These are phyloP conservation scores for Campylomormyrus numenius DNA, from an alignment of 2,113 vertebrate genomes.

Conservation along the genomic window DNA sequence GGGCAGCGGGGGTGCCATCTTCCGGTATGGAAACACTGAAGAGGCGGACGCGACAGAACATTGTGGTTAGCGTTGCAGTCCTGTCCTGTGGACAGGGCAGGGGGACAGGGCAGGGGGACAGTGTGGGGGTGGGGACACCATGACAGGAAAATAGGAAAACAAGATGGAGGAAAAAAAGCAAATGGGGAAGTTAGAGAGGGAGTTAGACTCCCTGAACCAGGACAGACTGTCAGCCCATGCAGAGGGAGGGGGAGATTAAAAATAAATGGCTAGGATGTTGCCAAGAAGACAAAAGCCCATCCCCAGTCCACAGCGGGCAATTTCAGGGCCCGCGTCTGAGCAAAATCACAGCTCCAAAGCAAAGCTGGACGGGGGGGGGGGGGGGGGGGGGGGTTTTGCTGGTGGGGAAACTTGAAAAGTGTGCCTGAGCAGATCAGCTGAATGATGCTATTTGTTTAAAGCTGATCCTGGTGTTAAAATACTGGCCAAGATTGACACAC, in stretches of 20 bases:
- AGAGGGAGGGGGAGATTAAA: neutral
- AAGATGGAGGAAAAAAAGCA: neutral
- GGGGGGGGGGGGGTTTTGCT: too few species aligned
- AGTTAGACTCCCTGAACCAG: neutral
- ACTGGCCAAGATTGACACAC: too few species aligned
- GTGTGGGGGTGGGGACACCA: neutral
- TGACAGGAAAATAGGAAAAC: neutral
- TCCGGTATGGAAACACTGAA: constrained; percentile 85
- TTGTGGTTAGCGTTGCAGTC: neutral
- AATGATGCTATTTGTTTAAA: too few species aligned
- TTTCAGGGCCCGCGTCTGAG: neutral
- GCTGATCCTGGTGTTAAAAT: too few species aligned
- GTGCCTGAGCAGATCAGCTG: too few species aligned
- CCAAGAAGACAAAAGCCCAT: neutral
- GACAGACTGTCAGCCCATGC: neutral
- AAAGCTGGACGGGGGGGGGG: neutral
- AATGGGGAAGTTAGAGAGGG: neutral
- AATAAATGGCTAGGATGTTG: neutral
- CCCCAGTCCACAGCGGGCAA: neutral
- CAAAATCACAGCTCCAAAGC: neutral
- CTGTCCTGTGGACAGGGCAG: constrained; percentile 6
- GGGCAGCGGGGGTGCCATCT: constrained; percentile 91
- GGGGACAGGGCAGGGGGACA: neutral
- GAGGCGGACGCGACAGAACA: constrained; percentile 15
- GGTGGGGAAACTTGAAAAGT: too few species aligned